phyloP scores from a whole-genome alignment of 2,797 vertebrate genomes.

The Lates japonicus region DNA sequence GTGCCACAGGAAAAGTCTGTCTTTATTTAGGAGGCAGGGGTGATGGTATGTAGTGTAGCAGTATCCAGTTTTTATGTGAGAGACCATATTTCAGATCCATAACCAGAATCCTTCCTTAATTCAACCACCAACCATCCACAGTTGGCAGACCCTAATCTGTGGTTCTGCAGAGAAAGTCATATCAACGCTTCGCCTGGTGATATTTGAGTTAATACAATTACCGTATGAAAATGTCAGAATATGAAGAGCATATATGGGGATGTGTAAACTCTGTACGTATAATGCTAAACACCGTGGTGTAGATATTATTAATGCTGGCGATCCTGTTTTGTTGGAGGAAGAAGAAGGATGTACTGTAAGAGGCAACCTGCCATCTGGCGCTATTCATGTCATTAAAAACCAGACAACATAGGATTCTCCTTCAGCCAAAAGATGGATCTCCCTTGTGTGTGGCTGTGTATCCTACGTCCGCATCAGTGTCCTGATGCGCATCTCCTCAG shows the following conservation, averaged over 20 bases:
- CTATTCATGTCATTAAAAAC: background rate
- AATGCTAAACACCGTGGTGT: background rate
- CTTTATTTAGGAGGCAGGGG: background rate
- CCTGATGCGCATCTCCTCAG: no score
- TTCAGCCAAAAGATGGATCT: background rate
- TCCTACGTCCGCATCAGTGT: no score
- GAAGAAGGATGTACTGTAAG: no score
- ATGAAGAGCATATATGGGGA: background rate
- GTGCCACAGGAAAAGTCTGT: background rate
- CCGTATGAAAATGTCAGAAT: background rate
- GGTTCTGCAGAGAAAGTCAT: background rate
- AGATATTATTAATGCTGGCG: background rate
- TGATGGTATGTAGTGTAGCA: background rate
- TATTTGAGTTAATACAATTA: background rate
- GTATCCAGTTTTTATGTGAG: background rate
- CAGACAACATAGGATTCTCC: no score
- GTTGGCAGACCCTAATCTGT: background rate
- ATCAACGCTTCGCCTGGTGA: background rate
- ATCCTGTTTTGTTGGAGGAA: background rate
- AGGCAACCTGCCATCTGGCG: background rate
- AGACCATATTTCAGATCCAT: background rate
- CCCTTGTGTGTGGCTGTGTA: no score
- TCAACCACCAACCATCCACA: background rate
- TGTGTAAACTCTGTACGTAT: background rate
- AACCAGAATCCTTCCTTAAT: no score